Evolutionary conservation across 2,797 vertebrate genomes (phyloP), one percentile per base, ranked within the genome.

Genomic region (Florisuga fusca): DNA sequence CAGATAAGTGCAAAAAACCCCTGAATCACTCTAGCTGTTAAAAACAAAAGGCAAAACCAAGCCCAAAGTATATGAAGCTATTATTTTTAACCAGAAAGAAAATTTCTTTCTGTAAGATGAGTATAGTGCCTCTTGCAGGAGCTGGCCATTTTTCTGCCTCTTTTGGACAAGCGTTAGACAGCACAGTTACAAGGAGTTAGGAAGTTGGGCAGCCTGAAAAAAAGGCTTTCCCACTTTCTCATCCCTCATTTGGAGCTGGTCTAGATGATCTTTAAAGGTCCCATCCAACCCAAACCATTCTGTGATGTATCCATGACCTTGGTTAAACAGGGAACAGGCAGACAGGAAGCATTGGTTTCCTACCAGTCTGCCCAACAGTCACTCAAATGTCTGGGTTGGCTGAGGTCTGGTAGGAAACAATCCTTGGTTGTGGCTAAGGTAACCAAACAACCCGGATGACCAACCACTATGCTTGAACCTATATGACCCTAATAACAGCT

Each of bases 291-390:
- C 23, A 85, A 79, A 58, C 8, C 20, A 43, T 68, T 82, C 55
- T 29, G 36, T 79, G 27, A 51, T 43, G 33, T 46, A 87, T 59
- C 41, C 61, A 41, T 69, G 33, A 59, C 19, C 34, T 76, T 68
- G 23, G 15, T 73, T 53, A 74, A 50, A 43, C 31, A 38, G 53
- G 73, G 54, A 68, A 34, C 12, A 81, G 43, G 50, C 62, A 72
- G 62, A 71, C 54, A 89, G 82, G 76, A 94, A 89, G 12, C 43
- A 17, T 4, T 93, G 79, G 29, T 94, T 94, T 94, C 82, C 91
- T 94, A 46, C 46, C 59, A 61, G 81, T 61, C 73, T 93, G 51
- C 26, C 50, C 66, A 58, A 33, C 43, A 78, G 64, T 38, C 82
- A 61, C 57, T 87, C 7, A 48, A 22, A 10, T 69, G 58, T 68